Conservation (phyloP, 2,113 vertebrate species). For the Ptyas mucosa region DNA sequence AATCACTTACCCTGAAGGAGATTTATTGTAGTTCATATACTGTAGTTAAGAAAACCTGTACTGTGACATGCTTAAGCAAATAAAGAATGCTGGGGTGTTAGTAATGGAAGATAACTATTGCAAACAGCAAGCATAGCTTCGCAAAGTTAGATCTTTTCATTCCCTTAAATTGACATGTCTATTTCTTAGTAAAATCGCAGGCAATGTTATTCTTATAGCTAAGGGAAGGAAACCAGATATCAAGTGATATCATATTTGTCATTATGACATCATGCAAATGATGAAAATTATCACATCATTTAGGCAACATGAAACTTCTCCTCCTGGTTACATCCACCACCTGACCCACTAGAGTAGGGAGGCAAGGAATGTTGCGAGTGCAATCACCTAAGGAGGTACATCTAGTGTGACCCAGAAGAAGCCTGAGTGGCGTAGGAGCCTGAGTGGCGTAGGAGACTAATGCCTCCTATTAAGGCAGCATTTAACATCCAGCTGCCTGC, state of each 20-base stretch:
- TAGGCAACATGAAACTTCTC: neutral
- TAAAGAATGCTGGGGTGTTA: constrained; percentile 37
- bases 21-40: constrained; percentile 45
- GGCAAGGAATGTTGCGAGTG: neutral
- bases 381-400: neutral
- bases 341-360: neutral
- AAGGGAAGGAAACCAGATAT: neutral
- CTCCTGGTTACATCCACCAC: neutral
- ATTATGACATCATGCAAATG: neutral
- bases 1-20: constrained; percentile 47
- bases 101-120: constrained; percentile 42
- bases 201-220: neutral
- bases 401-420: neutral
- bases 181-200: constrained; percentile 6
- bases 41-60: constrained; percentile 59
- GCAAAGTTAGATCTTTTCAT: constrained; percentile 28
- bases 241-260: neutral
- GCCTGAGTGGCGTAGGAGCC: too few species aligned
- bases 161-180: constrained; percentile 18
- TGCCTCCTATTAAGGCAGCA: too few species aligned
- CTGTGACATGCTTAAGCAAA: constrained; percentile 52
- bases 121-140: constrained; percentile 26
- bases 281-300: neutral
- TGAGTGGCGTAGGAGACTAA: too few species aligned
- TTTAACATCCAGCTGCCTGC: too few species aligned